These are phyloP conservation scores for Oreonectes daqikongensis DNA, from an alignment of 2,797 vertebrate species.

Conservation along the genomic window DNA sequence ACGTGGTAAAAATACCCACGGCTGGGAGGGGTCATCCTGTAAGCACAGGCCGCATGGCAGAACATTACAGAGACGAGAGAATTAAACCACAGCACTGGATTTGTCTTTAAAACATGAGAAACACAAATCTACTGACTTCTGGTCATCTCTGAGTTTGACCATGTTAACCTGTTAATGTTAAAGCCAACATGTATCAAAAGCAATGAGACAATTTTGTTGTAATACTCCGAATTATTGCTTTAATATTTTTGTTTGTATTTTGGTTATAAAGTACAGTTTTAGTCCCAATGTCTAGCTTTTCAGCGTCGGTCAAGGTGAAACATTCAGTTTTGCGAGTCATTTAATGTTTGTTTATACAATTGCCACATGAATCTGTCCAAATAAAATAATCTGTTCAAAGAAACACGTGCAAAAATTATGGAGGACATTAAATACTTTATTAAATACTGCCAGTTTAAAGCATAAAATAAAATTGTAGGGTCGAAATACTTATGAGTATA, in stretches of 20 bases:
- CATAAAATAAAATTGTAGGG: constrained; percentile 29
- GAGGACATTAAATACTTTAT: constrained; percentile 58
- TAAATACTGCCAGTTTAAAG: constrained; percentile 50
- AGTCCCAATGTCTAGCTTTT: too few relatives aligned
- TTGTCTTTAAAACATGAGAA: neutral
- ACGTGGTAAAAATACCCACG: constrained; percentile 61
- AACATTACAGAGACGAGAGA: constrained; percentile 50
- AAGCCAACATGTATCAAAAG: too few relatives aligned
- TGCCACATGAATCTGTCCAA: neutral
- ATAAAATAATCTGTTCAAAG: neutral
- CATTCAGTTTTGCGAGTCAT: too few relatives aligned
- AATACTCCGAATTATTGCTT: neutral
- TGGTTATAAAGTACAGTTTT: neutral
- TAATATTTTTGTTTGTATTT: neutral
- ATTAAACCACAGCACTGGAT: constrained; percentile 26
- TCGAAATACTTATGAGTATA: neutral
- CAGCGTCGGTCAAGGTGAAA: too few relatives aligned
- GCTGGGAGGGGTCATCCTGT: constrained; percentile 49
- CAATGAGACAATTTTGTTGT: neutral
- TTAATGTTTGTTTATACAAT: neutral
- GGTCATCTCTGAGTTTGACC: neutral
- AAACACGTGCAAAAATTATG: neutral
- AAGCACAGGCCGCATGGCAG: constrained; percentile 46
- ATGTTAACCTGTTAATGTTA: neutral
- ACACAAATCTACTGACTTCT: neutral